Evolutionary conservation across 1,140 invertebrate genomes (phyloP).

Genomic region (Penaeus vannamei): DNA sequence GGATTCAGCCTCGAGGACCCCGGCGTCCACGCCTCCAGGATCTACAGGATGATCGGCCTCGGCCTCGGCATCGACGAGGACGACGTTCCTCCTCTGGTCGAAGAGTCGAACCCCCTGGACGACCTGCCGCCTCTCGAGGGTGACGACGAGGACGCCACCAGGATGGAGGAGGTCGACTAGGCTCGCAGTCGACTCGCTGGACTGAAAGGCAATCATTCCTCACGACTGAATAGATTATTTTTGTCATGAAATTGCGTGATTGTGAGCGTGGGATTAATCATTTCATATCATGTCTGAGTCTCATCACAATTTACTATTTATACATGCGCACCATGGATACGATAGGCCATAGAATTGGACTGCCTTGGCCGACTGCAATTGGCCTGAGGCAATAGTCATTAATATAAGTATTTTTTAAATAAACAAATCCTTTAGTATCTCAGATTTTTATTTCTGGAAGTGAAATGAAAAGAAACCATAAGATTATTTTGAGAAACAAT

Average conservation of each 20-base stretch:
- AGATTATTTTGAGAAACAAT: too few relatives aligned
- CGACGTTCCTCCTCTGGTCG: conserved; percentile 79
- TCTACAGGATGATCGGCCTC: conserved; percentile 93
- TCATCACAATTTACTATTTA: not conserved
- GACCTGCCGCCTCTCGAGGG: conserved; percentile 84
- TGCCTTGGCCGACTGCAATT: too few relatives aligned
- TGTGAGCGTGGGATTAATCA: not conserved
- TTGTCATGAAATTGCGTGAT: not conserved
- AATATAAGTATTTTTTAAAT: not conserved
- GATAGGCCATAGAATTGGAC: too few relatives aligned
- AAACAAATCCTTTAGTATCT: too few relatives aligned
- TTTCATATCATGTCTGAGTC: conserved; percentile 34
- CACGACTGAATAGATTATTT: conserved; percentile 97
- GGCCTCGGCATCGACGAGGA: conserved; percentile 97
- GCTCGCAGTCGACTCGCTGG: conserved; percentile 76
- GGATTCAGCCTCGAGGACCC: conserved; percentile 94
- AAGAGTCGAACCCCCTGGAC: conserved; percentile 75
- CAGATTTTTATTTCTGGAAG: too few relatives aligned
- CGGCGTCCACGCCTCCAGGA: conserved; percentile 74
- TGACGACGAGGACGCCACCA: conserved; percentile 91
- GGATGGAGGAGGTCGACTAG: conserved; percentile 99
- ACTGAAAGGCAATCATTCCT: conserved; percentile 87
- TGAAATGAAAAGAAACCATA: too few relatives aligned
- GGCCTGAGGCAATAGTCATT: not conserved
- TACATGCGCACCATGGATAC: too few relatives aligned